phyloP scores from a whole-genome alignment of 2,113 vertebrate species.

The Rhinopithecus roxellana region DNA sequence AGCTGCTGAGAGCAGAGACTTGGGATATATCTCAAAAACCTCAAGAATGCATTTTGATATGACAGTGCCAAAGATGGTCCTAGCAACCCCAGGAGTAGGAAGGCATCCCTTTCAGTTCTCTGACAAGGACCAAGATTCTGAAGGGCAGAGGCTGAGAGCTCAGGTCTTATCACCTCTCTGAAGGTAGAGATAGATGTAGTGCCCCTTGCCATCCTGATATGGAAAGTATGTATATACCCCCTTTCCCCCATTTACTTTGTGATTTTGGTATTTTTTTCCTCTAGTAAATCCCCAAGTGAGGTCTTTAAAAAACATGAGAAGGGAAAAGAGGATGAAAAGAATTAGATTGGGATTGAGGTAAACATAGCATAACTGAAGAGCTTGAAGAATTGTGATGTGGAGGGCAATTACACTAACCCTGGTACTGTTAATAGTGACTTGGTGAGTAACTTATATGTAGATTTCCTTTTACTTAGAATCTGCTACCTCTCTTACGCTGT shows the following conservation, averaged over 20 bases:
- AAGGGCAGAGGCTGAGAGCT: neutral
- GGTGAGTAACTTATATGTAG: neutral
- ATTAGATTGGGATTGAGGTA: neutral
- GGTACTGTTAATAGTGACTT: neutral
- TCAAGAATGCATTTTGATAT: neutral
- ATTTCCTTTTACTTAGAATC: neutral
- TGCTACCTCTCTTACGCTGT: neutral
- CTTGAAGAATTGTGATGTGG: neutral
- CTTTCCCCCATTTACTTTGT: neutral
- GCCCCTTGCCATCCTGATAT: neutral
- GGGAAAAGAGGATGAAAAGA: neutral
- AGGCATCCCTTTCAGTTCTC: neutral
- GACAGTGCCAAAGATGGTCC: neutral
- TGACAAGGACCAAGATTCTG: neutral
- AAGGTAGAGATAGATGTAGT: neutral
- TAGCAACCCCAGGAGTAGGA: neutral
- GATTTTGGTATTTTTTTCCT: neutral
- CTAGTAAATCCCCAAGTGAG: neutral
- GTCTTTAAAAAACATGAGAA: neutral
- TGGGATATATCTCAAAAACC: neutral
- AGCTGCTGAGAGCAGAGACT: neutral
- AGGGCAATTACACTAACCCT: neutral
- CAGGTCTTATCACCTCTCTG: neutral
- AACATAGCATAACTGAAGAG: neutral
- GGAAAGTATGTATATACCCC: neutral